Evolutionary conservation across 2,888 invertebrate species (phyloP), one percentile per base, ranked within the genome.

Genomic region (Andrena haemorrhoa): DNA sequence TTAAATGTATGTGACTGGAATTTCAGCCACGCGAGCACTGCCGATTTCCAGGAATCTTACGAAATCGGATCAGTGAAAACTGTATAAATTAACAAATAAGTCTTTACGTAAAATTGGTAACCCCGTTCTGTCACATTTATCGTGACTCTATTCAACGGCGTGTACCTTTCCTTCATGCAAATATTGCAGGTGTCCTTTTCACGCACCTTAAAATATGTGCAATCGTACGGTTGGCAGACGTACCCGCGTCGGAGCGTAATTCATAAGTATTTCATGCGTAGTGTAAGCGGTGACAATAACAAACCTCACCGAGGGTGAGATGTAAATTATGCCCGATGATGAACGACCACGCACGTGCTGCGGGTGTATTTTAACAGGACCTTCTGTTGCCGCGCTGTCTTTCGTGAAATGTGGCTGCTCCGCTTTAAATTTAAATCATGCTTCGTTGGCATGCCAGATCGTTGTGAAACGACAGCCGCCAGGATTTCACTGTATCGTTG

Each of bases 361-460:
- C 41, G 33, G 49, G 53, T 51, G 66, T 33, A 58, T 51, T 61
- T 79, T 70, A 79, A 74, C 73, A 35, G 58, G 10, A 63, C 35
- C 31, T 35, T 60, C 26, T 41, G 41, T 41, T 41, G 41, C 47
- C 20, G 20, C 10, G 23, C 60, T 35, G 66, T 58, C 47, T 61
- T 49, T 74, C 63, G 56, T 64, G 70, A 80, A 72, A 80, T 60
- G 86, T 68, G 12, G 65, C 66, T 53, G 80, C 73, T 64, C 51
- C 68, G 58, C 70, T 86, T 77, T 65, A 72, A 77, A 83, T 83
- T 83, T 83, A 69, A 83, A 58, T 63, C 56, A 31, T 58, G 58
- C 72, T 58, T 35, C 58, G 71, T 16, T 41, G 41, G 16, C 41
- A 41, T 41, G 41, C 41, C 41, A 41, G 41, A 4, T 41, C 41